Base-by-base conservation (phyloP, 1,140 invertebrate genomes). In the Semibalanus balanoides region DNA sequence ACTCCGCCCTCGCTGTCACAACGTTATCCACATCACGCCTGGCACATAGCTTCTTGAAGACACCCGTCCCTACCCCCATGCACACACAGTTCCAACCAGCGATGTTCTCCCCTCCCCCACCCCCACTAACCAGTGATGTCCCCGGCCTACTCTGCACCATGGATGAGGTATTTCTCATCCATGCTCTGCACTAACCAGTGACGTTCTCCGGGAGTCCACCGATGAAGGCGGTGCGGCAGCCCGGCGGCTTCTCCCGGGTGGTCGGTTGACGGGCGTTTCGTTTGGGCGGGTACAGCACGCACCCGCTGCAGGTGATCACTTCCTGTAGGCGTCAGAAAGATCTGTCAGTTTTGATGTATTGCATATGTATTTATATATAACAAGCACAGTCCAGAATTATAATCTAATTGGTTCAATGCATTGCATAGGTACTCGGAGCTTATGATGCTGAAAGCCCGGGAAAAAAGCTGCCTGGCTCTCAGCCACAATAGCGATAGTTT, bases 171-270 rank as follows among this genome's bases (percentile, higher is more conserved):
- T 28, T 9, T 71, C 25, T 31, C 25, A 69, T 51, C 22, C 74
- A 0, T 14, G 31, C 3, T 70, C 31, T 31, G 29, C 31, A 22
- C 40, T 76, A 74, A 84, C 84, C 84, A 79, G 87, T 88, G 22
- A 93, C 91, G 82, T 94, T 96, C 83, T 97, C 95, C 5, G 96
- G 95, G 73, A 98, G 84, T n/a, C 94, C 94, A 74, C 95, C 95
- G 75, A 98, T 93, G 86, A 97, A 98, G 9, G 96, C 91, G 0
- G 95, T 97, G 77, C 93, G 87, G 83, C 95, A 98, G 0, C 95
- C 95, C 11, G 90, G 91, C 22, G 95, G 95, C 74, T 91, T 87
- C 81, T 93, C 92, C 74, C 85, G 78, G 0, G 92, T 92, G 0
- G 93, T 93, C 0, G 92, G 93, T 0, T 89, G 88, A 40, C 93